Evolutionary conservation across 64 coral and sea anemone species (phyloP), one percentile per base, ranked within the genome.

Genomic region (Porites lutea): DNA sequence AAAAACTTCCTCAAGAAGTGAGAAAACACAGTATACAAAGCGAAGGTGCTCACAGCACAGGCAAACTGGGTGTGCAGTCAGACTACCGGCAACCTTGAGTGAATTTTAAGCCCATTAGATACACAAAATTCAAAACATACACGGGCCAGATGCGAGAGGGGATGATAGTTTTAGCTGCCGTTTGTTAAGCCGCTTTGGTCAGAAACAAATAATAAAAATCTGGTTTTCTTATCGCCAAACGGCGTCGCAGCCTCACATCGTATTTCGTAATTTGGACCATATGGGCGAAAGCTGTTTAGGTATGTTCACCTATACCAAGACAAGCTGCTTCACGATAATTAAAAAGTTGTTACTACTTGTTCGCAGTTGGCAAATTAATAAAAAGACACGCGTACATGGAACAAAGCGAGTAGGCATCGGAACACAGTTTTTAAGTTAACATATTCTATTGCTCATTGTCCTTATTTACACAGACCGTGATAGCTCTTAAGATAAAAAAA

Each of bases 181-280:
- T 84, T 69, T 69, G 81, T 14, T 52, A 11, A 22, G 37, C 81
- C 43, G 63, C 81, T 67, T 84, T 84, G 67, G 9, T n/a, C 12
- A 84, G 37, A 18, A 21, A 61, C 46, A 84, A 84, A 68, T 52
- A 84, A 84, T 84, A 84, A 84, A 68, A 84, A 65, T 52, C 81
- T 84, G 62, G 16, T 84, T 68, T 69, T 20, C 81, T 84, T 84
- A 84, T 84, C 81, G 69, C 46, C 2, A 67, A 68, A 51, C 48
- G 45, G 46, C 81, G 48, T 68, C 23, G 81, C 81, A 68, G 65
- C 52, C 62, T 64, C 63, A 68, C 48, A 67, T 68, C 20, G 67
- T 67, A 67, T 47, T 68, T 84, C 48, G 45, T 68, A 84, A 84
- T 84, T 65, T 52, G 21, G 61, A 84, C 47, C 81, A 84, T 84